Evolutionary conservation across 2,888 invertebrate genomes (phyloP).

Genomic region (Drosophila diplacantha): DNA sequence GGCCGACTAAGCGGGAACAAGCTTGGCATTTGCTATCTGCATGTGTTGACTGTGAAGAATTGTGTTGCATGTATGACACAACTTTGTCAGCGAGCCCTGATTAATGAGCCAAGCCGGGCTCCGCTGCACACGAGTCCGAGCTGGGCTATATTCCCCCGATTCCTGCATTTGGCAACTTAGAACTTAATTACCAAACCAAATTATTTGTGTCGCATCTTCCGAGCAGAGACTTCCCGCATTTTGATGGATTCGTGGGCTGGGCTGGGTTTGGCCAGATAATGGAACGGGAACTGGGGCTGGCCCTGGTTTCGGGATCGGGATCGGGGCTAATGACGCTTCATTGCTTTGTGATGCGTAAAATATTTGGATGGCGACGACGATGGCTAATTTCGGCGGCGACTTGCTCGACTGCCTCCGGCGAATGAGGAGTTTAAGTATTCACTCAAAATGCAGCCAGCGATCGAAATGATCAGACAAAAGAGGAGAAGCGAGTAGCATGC

Average conservation of each 20-base stretch:
- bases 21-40: slow-evolving; percentile 37
- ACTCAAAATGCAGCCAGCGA: slow-evolving; percentile 22
- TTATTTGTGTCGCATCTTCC: slow-evolving; percentile 28
- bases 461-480: slow-evolving; percentile 42
- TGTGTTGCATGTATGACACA: slow-evolving; percentile 63
- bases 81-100: slow-evolving; percentile 59
- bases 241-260: slow-evolving; percentile 52
- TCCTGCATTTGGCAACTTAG: slow-evolving; percentile 56
- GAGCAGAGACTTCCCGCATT: slow-evolving; percentile 61
- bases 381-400: slow-evolving; percentile 52
- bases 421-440: slow-evolving; percentile 28
- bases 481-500: slow-evolving; percentile 42
- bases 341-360: slow-evolving; percentile 70
- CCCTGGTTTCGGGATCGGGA: slow-evolving; percentile 12
- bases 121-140: not conserved
- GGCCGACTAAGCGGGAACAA: slow-evolving; percentile 35
- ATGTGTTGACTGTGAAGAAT: slow-evolving; percentile 66
- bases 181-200: slow-evolving; percentile 64
- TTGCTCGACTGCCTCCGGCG: slow-evolving; percentile 58
- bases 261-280: slow-evolving; percentile 21
- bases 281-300: slow-evolving; percentile 27
- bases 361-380: slow-evolving; percentile 33
- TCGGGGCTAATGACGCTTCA: slow-evolving; percentile 62
- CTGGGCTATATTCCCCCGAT: not conserved
- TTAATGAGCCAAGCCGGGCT: slow-evolving; percentile 49